A percentile compares a stretch with the other conserved stretches of the same genome.
Evolutionary conservation across 2,113 vertebrate species (phyloP).

Genomic region (Pongo pygmaeus): DNA sequence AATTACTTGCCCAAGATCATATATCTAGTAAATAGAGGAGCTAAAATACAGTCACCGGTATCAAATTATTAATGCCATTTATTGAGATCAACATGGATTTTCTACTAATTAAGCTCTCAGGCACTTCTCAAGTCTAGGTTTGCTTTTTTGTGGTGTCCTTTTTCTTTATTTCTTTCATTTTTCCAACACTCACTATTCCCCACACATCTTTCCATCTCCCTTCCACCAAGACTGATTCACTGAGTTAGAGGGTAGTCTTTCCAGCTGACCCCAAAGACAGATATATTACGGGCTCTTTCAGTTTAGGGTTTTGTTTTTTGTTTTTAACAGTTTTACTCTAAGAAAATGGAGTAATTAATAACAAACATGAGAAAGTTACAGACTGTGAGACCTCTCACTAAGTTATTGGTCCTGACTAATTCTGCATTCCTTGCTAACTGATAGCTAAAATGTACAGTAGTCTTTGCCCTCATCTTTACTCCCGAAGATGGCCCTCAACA

Average conservation of each 20-base stretch:
- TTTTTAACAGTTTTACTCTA: not conserved
- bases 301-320: not conserved
- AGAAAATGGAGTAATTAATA: constrained; percentile 24
- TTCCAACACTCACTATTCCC: not conserved
- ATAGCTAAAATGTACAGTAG: not conserved
- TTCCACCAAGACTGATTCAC: not conserved
- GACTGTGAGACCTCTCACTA: not conserved
- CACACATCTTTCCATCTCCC: not conserved
- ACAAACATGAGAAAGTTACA: not conserved
- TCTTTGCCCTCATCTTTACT: not conserved
- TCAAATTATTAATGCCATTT: constrained; percentile 11
- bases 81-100: not conserved
- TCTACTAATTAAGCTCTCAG: not conserved
- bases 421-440: not conserved
- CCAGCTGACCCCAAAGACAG: not conserved
- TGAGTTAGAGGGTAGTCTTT: not conserved
- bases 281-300: not conserved
- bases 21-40: not conserved
- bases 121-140: not conserved
- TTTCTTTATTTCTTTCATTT: not conserved
- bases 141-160: constrained; percentile 11
- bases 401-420: constrained; percentile 33
- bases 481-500: not conserved
- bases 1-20: not conserved
- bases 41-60: not conserved